These are phyloP conservation scores for Heliconius himera DNA, from an alignment of 1,140 invertebrate species.

Conservation along the genomic window DNA sequence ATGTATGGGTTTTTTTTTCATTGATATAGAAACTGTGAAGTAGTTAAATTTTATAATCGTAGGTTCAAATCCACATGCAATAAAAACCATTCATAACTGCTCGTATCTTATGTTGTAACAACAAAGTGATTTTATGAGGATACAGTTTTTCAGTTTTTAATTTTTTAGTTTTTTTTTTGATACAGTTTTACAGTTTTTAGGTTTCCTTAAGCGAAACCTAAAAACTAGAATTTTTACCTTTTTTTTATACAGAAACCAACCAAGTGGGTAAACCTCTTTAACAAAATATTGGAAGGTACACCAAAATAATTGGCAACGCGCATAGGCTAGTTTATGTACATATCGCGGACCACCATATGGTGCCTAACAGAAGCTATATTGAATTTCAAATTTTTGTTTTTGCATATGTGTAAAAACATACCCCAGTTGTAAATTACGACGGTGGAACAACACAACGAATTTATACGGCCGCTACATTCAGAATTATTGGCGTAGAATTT, in stretches of 20 bases:
- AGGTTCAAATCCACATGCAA: too few relatives aligned
- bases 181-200: neutral
- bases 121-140: neutral
- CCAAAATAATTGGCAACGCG: constrained; percentile 11
- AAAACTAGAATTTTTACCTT: neutral
- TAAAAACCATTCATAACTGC: too few relatives aligned
- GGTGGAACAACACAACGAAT: constrained; percentile 24
- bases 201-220: neutral
- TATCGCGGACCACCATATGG: constrained; percentile 32
- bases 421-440: constrained; percentile 19
- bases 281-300: neutral
- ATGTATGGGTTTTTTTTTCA: too few relatives aligned
- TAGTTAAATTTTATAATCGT: too few relatives aligned
- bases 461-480: constrained; percentile 14
- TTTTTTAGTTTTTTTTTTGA: too few relatives aligned
- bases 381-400: constrained; percentile 44
- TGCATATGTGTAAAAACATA: constrained; percentile 35
- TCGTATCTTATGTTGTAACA: too few relatives aligned
- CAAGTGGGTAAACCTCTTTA: neutral
- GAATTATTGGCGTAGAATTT: constrained; percentile 18
- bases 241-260: neutral
- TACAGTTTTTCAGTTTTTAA: neutral
- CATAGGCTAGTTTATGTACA: constrained; percentile 15
- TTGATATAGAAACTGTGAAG: too few relatives aligned
- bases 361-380: constrained; percentile 32